Percentiles rank a stretch among this genome's conserved stretches.
Conservation (phyloP, 2,113 vertebrate species). For the Heterotilapia buettikoferi region DNA sequence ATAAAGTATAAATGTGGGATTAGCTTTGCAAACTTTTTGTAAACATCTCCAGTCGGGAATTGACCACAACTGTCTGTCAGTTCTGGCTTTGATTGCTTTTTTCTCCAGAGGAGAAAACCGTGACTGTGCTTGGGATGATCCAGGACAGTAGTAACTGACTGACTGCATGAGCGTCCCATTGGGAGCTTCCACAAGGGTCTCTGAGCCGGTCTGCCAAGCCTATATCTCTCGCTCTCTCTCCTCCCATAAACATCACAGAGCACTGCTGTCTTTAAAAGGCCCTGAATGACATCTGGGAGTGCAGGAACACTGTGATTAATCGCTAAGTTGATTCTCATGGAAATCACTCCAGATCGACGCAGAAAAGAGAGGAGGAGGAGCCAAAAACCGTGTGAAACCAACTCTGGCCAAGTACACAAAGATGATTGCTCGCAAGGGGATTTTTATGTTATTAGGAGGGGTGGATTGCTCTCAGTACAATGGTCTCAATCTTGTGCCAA, state of each 20-base stretch:
- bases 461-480: constrained; percentile 37
- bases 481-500: constrained; percentile 11
- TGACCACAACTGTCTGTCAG: constrained; percentile 19
- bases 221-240: constrained; percentile 45
- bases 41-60: neutral
- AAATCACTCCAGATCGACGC: constrained; percentile 56
- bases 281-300: constrained; percentile 70
- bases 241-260: constrained; percentile 63
- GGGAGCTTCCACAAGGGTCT: constrained; percentile 55
- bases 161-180: constrained; percentile 65
- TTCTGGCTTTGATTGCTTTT: constrained; percentile 12
- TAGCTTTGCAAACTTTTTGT: neutral
- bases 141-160: constrained; percentile 58
- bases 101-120: neutral
- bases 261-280: constrained; percentile 71
- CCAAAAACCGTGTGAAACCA: constrained; percentile 61
- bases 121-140: constrained; percentile 25
- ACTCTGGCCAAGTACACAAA: constrained; percentile 51
- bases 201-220: constrained; percentile 41
- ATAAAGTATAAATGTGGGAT: neutral
- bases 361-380: constrained; percentile 53
- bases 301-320: constrained; percentile 71
- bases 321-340: constrained; percentile 70
- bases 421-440: constrained; percentile 59
- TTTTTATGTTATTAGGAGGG: constrained; percentile 54